phyloP scores from a whole-genome alignment of 2,797 vertebrate species.

The Dicrostonyx torquatus region DNA sequence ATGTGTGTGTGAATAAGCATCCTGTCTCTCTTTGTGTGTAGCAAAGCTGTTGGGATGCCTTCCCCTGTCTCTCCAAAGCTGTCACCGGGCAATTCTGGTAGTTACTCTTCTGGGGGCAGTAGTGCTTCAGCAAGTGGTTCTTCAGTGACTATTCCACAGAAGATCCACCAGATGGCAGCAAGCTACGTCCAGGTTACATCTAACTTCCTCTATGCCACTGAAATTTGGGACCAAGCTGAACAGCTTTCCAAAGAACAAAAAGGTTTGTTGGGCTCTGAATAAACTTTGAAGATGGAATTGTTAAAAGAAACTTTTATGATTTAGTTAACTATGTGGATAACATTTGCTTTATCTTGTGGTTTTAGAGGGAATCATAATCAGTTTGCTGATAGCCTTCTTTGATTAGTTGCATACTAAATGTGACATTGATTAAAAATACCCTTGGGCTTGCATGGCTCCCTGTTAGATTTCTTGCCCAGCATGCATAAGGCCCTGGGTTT shows the following conservation, averaged over 20 bases:
- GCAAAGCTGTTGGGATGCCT: conserved; percentile 97
- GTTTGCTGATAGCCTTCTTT: conserved; percentile 34
- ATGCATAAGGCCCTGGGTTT: background rate
- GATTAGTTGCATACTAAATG: background rate
- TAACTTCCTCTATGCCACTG: conserved; percentile 98
- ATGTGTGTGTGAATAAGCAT: background rate
- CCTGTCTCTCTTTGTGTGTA: conserved; percentile 75
- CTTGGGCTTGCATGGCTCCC: background rate
- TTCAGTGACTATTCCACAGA: conserved; percentile 98
- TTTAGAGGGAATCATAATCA: conserved; percentile 24
- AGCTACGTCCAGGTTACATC: conserved; percentile 99
- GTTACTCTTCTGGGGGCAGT: conserved; percentile 93
- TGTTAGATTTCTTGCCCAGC: background rate
- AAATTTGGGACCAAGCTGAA: conserved; percentile 99
- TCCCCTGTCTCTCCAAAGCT: conserved; percentile 98
- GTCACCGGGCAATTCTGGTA: conserved; percentile 95
- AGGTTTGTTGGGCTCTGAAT: conserved; percentile 86
- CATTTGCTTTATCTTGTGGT: conserved; percentile 34
- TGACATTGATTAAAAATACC: background rate
- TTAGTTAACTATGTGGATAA: background rate
- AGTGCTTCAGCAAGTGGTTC: conserved; percentile 93
- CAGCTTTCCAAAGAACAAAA: conserved; percentile 97
- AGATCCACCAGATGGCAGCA: conserved; percentile 99
- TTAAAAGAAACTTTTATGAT: conserved; percentile 35
- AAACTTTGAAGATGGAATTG: conserved; percentile 18